A percentile compares a stretch with the other conserved stretches of the same genome.
phyloP scores from a whole-genome alignment of 2,888 invertebrate genomes.

The Mellilla xanthometata region DNA sequence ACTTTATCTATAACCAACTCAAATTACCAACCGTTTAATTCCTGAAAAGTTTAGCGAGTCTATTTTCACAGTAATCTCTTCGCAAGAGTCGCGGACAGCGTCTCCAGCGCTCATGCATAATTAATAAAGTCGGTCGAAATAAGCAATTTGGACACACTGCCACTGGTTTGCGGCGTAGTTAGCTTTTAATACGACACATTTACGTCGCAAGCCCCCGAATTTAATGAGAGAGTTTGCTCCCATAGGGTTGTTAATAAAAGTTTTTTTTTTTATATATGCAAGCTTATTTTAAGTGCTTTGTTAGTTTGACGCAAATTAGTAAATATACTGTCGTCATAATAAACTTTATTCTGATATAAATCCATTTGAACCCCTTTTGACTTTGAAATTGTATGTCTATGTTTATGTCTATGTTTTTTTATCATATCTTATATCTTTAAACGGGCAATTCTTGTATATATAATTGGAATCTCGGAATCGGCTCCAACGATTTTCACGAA shows the following conservation, averaged over 20 bases:
- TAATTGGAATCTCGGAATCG: no score
- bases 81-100: slow-evolving; percentile 45
- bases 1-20: no score
- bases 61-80: slow-evolving; percentile 53
- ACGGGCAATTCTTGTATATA: no score
- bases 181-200: slow-evolving; percentile 64
- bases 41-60: slow-evolving; percentile 34
- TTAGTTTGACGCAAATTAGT: no score
- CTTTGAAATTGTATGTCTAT: no score
- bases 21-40: slow-evolving; percentile 26
- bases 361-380: no score
- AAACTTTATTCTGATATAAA: no score
- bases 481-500: no score
- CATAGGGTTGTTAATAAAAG: slow-evolving; percentile 5
- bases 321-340: no score
- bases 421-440: no score
- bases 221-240: slow-evolving; percentile 22
- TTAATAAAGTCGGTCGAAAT: slow-evolving; percentile 70
- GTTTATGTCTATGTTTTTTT: no score
- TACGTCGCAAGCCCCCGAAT: slow-evolving; percentile 40
- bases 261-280: slow-evolving; percentile 7
- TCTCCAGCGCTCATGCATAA: slow-evolving; percentile 65
- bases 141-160: slow-evolving; percentile 73
- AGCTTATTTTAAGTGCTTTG: no score
- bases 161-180: slow-evolving; percentile 69